These are phyloP conservation scores for Drosophila peninsularis DNA, from an alignment of 2,888 invertebrate genomes.

Conservation along the genomic window DNA sequence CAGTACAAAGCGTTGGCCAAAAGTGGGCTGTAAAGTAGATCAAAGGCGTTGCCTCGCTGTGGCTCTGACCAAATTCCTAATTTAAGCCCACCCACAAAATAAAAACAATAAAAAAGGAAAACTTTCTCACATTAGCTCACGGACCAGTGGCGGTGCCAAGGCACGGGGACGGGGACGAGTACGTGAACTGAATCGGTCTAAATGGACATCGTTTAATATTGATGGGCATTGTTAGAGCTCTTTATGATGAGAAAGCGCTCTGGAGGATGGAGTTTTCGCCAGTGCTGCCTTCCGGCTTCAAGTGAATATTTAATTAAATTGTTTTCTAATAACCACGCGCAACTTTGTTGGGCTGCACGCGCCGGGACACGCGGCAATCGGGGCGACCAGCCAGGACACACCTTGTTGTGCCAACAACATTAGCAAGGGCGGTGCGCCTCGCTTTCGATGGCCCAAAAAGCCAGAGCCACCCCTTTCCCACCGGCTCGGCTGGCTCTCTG, in stretches of 20 bases:
- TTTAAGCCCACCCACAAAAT: conserved; percentile 30
- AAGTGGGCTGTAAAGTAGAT: conserved; percentile 43
- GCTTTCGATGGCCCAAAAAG: conserved; percentile 55
- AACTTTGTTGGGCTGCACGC: conserved; percentile 66
- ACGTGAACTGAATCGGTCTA: conserved; percentile 52
- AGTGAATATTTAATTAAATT: conserved; percentile 84
- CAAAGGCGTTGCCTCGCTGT: conserved; percentile 54
- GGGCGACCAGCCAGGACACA: conserved; percentile 65
- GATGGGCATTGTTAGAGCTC: conserved; percentile 69
- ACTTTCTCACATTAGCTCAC: conserved; percentile 77
- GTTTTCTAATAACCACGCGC: conserved; percentile 82
- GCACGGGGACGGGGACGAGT: conserved; percentile 13
- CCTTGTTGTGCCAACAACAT: conserved; percentile 82
- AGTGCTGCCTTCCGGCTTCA: conserved; percentile 66
- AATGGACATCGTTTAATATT: conserved; percentile 80
- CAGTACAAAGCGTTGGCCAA: too few relatives aligned
- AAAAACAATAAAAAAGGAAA: conserved; percentile 33
- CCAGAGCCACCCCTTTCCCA: conserved; percentile 65
- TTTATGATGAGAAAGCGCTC: conserved; percentile 68
- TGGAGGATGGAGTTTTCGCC: conserved; percentile 30
- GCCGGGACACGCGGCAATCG: conserved; percentile 67
- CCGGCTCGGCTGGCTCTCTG: conserved; percentile 10
- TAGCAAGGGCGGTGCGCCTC: conserved; percentile 61
- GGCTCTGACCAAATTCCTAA: conserved; percentile 25
- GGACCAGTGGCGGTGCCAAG: conserved; percentile 47